Conservation (phyloP, 1,140 invertebrate species). For the Pomphorhynchus laevis region DNA sequence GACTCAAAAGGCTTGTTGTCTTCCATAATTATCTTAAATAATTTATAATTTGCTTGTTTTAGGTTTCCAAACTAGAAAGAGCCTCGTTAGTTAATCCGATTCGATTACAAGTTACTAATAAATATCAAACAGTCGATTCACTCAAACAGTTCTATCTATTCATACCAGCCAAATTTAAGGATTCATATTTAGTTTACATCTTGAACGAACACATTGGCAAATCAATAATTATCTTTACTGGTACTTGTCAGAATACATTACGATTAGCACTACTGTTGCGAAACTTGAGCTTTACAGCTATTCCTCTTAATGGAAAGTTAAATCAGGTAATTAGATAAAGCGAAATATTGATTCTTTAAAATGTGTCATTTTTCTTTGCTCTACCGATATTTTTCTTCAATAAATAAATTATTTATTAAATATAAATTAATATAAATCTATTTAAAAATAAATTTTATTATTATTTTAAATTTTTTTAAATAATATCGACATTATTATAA, state of each 20-base stretch:
- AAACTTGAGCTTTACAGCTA: slow-evolving; percentile 46
- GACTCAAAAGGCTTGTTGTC: slow-evolving; percentile 53
- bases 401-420: too few species aligned
- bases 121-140: slow-evolving; percentile 87
- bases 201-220: slow-evolving; percentile 76
- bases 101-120: slow-evolving; percentile 66
- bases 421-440: too few species aligned
- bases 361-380: too few species aligned
- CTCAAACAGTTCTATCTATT: slow-evolving; percentile 74
- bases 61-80: slow-evolving; percentile 45
- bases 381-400: too few species aligned
- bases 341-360: too few species aligned
- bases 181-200: slow-evolving; percentile 74
- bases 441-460: too few species aligned
- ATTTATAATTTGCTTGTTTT: slow-evolving; percentile 6
- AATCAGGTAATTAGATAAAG: slow-evolving; percentile 28
- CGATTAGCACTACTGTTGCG: slow-evolving; percentile 47
- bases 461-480: too few species aligned
- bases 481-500: too few species aligned
- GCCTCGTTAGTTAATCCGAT: slow-evolving; percentile 57
- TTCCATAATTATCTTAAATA: not conserved
- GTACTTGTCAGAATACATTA: slow-evolving; percentile 60
- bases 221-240: slow-evolving; percentile 78
- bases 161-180: slow-evolving; percentile 78
- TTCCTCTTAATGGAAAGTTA: slow-evolving; percentile 88